Base-by-base conservation (phyloP, 2,888 invertebrate species). In the Conomelus anceps region DNA sequence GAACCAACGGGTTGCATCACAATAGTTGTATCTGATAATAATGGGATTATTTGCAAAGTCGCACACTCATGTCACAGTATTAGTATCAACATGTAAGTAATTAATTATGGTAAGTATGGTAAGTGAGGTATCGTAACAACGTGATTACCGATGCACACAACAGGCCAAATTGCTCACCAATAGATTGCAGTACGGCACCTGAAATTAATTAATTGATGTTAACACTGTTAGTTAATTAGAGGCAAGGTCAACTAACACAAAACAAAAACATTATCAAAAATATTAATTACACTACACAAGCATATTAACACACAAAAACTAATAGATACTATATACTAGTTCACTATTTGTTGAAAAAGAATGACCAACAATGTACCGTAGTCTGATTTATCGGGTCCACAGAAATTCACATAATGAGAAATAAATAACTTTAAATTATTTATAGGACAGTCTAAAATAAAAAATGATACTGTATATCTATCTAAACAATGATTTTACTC, bases 81-180 rank as follows among this genome's bases (percentile, higher is more conserved):
- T 63, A 63, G 63, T 63, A n/a, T 63, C 26, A 87, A 84, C 29
- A 29, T n/a, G 13, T 63, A n/a, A 63, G 7, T 63, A 88, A 86
- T 87, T 86, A 24, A 88, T 89, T 86, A 89, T 89, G 23, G 85
- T 89, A 89, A 89, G 88, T 88, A 84, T 89, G 88, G 85, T 88
- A 89, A 88, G 89, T 89, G 89, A 88, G 89, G 89, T 63, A 90
- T 88, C 87, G 87, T 63, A 87, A 89, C 90, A 90, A 91, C 90
- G 91, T 91, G 91, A 91, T 95, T 97, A 97, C 97, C 97, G 97
- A 97, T 97, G 97, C 96, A 97, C 96, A 97, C 96, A 97, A 97
- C 96, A 97, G 97, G 97, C 97, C 96, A 96, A 96, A 97, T 97
- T 97, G 97, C 97, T 97, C 97, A 97, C 97, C 97, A 97, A 96